These are phyloP conservation scores for Diceros bicornis DNA, from an alignment of 2,797 vertebrate species.

Conservation along the genomic window DNA sequence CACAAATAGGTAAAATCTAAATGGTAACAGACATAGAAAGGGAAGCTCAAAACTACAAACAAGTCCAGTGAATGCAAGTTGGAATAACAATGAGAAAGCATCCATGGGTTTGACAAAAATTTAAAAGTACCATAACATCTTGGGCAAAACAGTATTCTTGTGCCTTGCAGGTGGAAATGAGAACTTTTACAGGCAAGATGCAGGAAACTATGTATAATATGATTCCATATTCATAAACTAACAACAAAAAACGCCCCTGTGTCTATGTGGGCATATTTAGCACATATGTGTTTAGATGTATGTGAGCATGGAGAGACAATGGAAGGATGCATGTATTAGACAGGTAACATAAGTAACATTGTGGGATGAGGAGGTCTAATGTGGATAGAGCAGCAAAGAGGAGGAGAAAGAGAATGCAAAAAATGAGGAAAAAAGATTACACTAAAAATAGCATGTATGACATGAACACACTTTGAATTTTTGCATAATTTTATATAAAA, in stretches of 20 bases:
- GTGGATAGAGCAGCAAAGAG: not conserved
- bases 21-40: not conserved
- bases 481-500: slow-evolving; percentile 23
- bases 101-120: not conserved
- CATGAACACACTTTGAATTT: slow-evolving; percentile 34
- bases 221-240: not conserved
- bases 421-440: not conserved
- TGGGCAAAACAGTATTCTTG: not conserved
- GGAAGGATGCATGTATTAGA: not conserved
- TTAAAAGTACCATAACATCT: not conserved
- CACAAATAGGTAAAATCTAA: slow-evolving; percentile 28
- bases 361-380: not conserved
- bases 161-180: slow-evolving; percentile 13
- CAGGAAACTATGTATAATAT: not conserved
- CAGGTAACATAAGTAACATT: not conserved
- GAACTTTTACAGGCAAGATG: not conserved
- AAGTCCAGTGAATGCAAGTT: slow-evolving; percentile 16
- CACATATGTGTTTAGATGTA: not conserved
- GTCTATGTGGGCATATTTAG: not conserved
- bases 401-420: not conserved
- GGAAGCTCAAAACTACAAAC: slow-evolving; percentile 39
- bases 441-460: not conserved
- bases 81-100: slow-evolving; percentile 14
- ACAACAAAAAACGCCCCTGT: not conserved
- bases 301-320: not conserved